Percentiles rank a stretch among this genome's conserved stretches.
phyloP scores from a whole-genome alignment of 2,797 vertebrate genomes.

The Enteromius thamalakanensis region DNA sequence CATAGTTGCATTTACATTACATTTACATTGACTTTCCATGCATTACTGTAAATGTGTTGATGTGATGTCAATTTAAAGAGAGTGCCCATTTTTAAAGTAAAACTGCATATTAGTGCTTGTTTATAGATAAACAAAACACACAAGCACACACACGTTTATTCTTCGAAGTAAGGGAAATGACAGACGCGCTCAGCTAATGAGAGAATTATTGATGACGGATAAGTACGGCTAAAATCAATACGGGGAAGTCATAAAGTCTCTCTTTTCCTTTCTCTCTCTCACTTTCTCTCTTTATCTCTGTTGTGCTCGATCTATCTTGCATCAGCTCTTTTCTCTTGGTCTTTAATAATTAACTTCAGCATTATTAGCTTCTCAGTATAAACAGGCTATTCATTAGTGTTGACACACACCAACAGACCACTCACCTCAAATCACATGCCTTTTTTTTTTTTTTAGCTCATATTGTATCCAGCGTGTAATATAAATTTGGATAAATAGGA shows the following conservation, averaged over 20 bases:
- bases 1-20: background rate
- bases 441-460: background rate
- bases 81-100: background rate
- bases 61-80: background rate
- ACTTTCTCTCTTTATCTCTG: background rate
- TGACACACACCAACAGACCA: slow-evolving; percentile 1
- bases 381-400: slow-evolving; percentile 81
- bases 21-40: background rate
- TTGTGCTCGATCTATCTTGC: slow-evolving; percentile 1
- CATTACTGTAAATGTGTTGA: background rate
- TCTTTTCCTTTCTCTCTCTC: slow-evolving; percentile 9
- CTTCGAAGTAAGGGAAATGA: slow-evolving; percentile 33
- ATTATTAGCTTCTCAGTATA: slow-evolving; percentile 92
- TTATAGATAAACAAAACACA: slow-evolving; percentile 25
- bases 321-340: slow-evolving; percentile 83
- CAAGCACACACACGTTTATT: slow-evolving; percentile 20
- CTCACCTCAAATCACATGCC: background rate
- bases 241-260: slow-evolving; percentile 50
- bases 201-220: slow-evolving; percentile 54
- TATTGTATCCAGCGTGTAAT: background rate
- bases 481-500: background rate
- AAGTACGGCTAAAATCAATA: slow-evolving; percentile 46
- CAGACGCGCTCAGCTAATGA: slow-evolving; percentile 43
- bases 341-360: slow-evolving; percentile 94
- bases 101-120: background rate